A percentile compares a stretch with the other conserved stretches of the same genome.
Evolutionary conservation across 2,888 invertebrate species (phyloP).

Genomic region (Isotomurus palustris): DNA sequence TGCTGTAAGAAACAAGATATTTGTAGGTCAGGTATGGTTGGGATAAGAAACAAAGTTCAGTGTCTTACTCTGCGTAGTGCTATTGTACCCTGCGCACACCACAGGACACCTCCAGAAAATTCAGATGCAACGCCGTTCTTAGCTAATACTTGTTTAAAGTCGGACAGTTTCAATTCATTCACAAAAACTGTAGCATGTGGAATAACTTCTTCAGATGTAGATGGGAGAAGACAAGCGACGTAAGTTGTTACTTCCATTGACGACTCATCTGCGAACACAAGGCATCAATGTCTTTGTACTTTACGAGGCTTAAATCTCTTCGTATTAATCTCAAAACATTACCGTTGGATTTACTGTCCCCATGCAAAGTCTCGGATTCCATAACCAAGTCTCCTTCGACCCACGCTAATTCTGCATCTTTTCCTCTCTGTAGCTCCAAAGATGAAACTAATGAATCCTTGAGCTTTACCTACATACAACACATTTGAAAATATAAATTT

Average conservation of each 20-base stretch:
- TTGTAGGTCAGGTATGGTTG: neutral
- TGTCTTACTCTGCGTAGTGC: slow-evolving; percentile 72
- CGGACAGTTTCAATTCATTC: slow-evolving; percentile 86
- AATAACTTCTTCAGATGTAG: slow-evolving; percentile 49
- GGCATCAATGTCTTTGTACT: too few species aligned
- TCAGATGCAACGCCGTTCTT: slow-evolving; percentile 76
- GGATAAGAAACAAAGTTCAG: neutral
- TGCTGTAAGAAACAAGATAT: slow-evolving; percentile 64
- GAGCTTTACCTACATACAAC: slow-evolving; percentile 65
- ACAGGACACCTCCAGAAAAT: slow-evolving; percentile 83
- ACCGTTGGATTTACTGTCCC: too few species aligned
- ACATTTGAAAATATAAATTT: too few species aligned
- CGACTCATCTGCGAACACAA: too few species aligned
- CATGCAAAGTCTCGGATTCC: slow-evolving; percentile 55
- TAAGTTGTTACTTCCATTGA: neutral
- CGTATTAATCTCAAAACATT: too few species aligned
- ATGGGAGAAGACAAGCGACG: neutral
- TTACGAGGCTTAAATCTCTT: too few species aligned
- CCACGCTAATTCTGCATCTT: slow-evolving; percentile 94
- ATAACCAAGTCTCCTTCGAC: slow-evolving; percentile 69
- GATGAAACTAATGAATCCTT: slow-evolving; percentile 87
- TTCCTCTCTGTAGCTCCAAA: slow-evolving; percentile 74
- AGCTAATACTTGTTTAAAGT: slow-evolving; percentile 75
- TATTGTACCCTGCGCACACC: slow-evolving; percentile 86
- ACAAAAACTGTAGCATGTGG: slow-evolving; percentile 82